These are phyloP conservation scores for Frankliniella fusca DNA, from an alignment of 2,888 invertebrate genomes.

Conservation along the genomic window DNA sequence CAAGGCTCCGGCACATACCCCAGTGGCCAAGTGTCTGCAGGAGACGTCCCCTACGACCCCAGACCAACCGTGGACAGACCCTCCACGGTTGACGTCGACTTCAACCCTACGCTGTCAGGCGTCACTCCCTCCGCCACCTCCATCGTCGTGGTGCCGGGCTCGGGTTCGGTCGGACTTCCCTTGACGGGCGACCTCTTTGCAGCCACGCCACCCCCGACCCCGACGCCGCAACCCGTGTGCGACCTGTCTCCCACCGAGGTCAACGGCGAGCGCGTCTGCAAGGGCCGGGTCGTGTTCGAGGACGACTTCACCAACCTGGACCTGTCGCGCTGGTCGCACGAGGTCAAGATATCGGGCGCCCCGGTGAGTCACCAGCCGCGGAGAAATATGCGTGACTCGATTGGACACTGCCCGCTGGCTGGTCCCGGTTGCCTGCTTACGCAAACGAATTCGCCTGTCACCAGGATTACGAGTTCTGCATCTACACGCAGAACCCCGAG, in stretches of 20 bases:
- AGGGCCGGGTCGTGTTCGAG: constrained; percentile 35
- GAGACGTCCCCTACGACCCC: background rate
- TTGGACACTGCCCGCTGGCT: no score
- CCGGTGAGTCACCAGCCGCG: no score
- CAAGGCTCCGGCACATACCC: no score
- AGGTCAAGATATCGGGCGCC: constrained; percentile 37
- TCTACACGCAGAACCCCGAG: constrained; percentile 42
- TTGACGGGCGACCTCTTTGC: background rate
- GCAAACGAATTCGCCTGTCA: no score
- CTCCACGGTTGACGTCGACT: background rate
- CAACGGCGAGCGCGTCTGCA: constrained; percentile 34
- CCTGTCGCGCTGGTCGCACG: constrained; percentile 29
- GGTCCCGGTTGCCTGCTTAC: no score
- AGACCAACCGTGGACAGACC: background rate
- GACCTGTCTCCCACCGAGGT: constrained; percentile 34
- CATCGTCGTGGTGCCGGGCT: background rate
- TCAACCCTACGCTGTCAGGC: background rate
- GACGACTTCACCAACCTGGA: constrained; percentile 34
- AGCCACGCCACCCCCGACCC: background rate
- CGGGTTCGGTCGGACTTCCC: background rate
- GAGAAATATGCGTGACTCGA: no score
- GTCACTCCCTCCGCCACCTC: background rate
- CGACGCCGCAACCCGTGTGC: constrained; percentile 8
- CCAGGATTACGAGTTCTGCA: constrained; percentile 47
- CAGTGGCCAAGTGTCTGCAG: no score